Conservation (phyloP, 1,140 invertebrate genomes). For the Luehdorfia chinensis region DNA sequence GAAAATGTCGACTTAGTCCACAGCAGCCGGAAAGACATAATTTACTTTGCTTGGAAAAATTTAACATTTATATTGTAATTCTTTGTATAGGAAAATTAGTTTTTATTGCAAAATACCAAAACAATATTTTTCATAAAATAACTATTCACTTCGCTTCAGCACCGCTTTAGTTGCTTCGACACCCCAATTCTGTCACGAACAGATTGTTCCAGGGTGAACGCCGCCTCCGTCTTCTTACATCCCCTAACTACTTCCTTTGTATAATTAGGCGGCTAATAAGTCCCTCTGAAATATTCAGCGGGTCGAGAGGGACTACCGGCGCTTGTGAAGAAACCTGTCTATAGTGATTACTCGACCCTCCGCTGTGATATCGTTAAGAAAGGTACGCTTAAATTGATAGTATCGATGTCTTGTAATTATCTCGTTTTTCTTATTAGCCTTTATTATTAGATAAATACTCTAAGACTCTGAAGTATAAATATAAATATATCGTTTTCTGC, state of each 20-base stretch:
- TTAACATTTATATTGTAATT: too few relatives aligned
- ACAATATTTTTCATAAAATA: too few relatives aligned
- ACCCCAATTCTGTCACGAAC: slow-evolving; percentile 25
- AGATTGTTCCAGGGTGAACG: slow-evolving; percentile 21
- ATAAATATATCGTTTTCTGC: too few relatives aligned
- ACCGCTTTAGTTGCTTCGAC: background rate
- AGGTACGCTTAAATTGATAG: slow-evolving; percentile 6
- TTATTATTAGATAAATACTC: too few relatives aligned
- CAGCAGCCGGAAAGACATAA: too few relatives aligned
- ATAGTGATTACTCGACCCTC: slow-evolving; percentile 41
- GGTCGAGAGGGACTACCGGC: slow-evolving; percentile 19
- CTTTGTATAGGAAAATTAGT: too few relatives aligned
- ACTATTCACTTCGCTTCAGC: too few relatives aligned
- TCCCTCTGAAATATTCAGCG: slow-evolving; percentile 55
- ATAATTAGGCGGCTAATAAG: slow-evolving; percentile 68
- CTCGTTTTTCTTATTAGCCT: too few relatives aligned
- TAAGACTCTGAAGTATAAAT: too few relatives aligned
- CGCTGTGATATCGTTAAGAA: slow-evolving; percentile 25
- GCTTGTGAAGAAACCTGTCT: slow-evolving; percentile 41
- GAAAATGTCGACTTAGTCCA: too few relatives aligned
- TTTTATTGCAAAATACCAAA: too few relatives aligned
- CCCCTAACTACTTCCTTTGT: slow-evolving; percentile 63
- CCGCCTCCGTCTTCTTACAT: slow-evolving; percentile 39
- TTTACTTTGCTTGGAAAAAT: too few relatives aligned
- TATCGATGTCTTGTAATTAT: slow-evolving; percentile 18